A percentile compares a stretch with the other conserved stretches of the same genome.
Evolutionary conservation across 2,113 vertebrate genomes (phyloP).

Genomic region (Psophia crepitans): DNA sequence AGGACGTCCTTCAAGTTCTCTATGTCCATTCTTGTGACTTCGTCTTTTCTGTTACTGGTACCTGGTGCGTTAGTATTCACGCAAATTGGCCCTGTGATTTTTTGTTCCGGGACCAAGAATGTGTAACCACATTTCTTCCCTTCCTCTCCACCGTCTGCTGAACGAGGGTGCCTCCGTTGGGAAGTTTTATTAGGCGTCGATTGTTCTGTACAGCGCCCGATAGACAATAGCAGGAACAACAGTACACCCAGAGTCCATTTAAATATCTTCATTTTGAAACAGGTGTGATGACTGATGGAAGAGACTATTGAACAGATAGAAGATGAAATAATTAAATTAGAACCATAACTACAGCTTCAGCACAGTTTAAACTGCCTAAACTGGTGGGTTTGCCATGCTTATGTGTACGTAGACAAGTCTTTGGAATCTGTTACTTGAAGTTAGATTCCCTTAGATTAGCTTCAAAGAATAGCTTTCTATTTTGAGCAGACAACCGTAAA

Average conservation of each 20-base stretch:
- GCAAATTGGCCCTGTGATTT: slow-evolving; percentile 95
- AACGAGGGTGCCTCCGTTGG: slow-evolving; percentile 78
- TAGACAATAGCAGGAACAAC: slow-evolving; percentile 77
- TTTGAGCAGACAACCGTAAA: not conserved
- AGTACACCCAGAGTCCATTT: slow-evolving; percentile 81
- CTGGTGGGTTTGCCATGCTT: not conserved
- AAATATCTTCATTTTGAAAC: slow-evolving; percentile 78
- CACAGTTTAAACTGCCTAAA: not conserved
- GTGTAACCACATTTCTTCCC: slow-evolving; percentile 93
- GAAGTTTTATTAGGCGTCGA: slow-evolving; percentile 49
- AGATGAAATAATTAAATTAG: not conserved
- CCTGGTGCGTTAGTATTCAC: slow-evolving; percentile 86
- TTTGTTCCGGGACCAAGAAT: slow-evolving; percentile 93
- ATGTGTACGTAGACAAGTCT: rapidly evolving
- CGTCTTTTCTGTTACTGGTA: slow-evolving; percentile 79
- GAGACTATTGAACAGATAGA: not conserved
- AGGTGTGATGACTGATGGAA: not conserved
- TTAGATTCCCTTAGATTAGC: not conserved
- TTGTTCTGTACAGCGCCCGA: slow-evolving; percentile 63
- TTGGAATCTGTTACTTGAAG: not conserved
- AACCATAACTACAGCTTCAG: not conserved
- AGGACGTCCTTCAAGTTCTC: slow-evolving; percentile 92
- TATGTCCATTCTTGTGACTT: slow-evolving; percentile 94
- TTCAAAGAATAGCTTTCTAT: not conserved
- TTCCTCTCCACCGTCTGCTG: slow-evolving; percentile 72